Conservation (phyloP, 2,888 invertebrate genomes). For the Microctonus brassicae region DNA sequence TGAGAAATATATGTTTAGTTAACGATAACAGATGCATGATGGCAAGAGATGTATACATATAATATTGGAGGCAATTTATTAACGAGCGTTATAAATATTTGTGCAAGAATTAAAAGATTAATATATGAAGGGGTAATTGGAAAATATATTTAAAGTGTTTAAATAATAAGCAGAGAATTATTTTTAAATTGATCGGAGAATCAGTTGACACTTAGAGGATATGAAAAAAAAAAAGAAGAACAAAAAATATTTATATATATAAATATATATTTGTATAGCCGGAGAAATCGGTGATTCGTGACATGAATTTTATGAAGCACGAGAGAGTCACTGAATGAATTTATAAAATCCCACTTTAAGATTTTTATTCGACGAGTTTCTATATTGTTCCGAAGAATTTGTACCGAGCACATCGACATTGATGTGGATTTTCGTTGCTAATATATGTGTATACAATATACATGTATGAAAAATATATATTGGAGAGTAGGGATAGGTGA, state of each 20-base stretch:
- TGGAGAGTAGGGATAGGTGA: neutral
- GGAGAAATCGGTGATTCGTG: constrained; percentile 10
- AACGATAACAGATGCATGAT: constrained; percentile 9
- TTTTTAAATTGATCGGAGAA: neutral
- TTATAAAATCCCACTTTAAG: constrained; percentile 13
- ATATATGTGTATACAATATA: neutral
- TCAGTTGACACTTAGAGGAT: too few relatives aligned
- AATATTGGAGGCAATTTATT: neutral
- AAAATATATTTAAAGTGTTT: constrained; percentile 4
- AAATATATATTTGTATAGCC: too few relatives aligned
- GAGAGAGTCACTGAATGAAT: constrained; percentile 13
- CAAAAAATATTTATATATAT: too few relatives aligned
- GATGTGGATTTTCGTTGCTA: neutral
- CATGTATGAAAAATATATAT: too few relatives aligned
- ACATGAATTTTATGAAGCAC: constrained; percentile 14
- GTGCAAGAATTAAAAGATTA: neutral
- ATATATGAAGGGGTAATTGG: neutral
- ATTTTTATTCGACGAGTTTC: neutral
- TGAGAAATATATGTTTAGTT: constrained; percentile 15
- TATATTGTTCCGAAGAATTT: neutral
- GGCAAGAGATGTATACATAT: constrained; percentile 2
- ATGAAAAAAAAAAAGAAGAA: neutral
- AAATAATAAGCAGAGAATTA: constrained; percentile 18
- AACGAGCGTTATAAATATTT: neutral
- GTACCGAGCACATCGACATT: neutral